Evolutionary conservation across 2,797 vertebrate genomes (phyloP).

Genomic region (Myotis daubentonii): DNA sequence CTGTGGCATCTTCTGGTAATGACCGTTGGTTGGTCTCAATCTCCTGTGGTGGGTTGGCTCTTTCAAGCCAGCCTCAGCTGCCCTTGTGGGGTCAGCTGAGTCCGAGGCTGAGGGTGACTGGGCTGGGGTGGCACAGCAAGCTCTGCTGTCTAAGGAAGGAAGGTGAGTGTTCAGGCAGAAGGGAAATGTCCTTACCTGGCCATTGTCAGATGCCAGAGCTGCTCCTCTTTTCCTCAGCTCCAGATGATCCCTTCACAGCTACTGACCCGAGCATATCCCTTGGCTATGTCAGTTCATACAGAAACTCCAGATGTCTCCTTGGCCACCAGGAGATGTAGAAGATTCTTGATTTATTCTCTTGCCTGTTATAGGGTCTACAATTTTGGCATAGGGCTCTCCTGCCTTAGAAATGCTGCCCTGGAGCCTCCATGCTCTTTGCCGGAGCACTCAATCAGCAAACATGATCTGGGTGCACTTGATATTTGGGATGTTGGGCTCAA

Average conservation of each 20-base stretch:
- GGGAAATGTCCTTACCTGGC: constrained; percentile 44
- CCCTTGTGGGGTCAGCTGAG: constrained; percentile 69
- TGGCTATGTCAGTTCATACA: constrained; percentile 43
- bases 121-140: constrained; percentile 73
- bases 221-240: constrained; percentile 33
- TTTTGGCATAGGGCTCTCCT: neutral
- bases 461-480: neutral
- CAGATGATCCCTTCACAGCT: constrained; percentile 60
- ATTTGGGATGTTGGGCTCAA: neutral
- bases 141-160: constrained; percentile 70
- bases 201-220: constrained; percentile 64
- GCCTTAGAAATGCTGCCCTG: neutral
- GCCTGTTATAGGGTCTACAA: neutral
- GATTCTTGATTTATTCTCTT: constrained; percentile 46
- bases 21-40: constrained; percentile 41
- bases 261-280: constrained; percentile 22
- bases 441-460: neutral
- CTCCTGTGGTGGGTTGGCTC: constrained; percentile 59
- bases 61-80: constrained; percentile 69
- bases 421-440: neutral
- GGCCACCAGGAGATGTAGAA: constrained; percentile 27
- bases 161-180: constrained; percentile 54
- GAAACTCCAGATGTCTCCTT: constrained; percentile 39
- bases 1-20: neutral
- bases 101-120: constrained; percentile 74